Conservation (phyloP, 2,797 vertebrate species). For the Microchirus variegatus region DNA sequence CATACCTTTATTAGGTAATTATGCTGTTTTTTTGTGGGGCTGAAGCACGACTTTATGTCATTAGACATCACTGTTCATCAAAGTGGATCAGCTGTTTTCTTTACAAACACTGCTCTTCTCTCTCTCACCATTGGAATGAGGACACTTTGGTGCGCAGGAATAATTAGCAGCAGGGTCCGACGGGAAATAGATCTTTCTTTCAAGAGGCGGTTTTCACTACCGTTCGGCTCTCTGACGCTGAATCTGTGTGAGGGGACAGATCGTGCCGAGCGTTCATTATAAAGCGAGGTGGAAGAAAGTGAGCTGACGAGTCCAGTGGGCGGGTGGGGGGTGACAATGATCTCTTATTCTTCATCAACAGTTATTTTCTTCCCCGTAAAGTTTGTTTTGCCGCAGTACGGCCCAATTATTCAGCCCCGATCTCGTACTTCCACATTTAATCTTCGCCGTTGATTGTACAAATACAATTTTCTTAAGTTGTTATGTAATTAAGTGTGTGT, state of each 20-base stretch:
- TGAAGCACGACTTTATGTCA: neutral
- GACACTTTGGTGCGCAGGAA: conserved; percentile 44
- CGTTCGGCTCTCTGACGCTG: conserved; percentile 64
- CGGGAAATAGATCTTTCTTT: conserved; percentile 58
- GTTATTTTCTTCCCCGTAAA: conserved; percentile 65
- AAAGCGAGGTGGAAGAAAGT: conserved; percentile 67
- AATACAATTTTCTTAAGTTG: conserved; percentile 91
- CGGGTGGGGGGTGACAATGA: conserved; percentile 27
- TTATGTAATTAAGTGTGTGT: conserved; percentile 93
- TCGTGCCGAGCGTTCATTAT: conserved; percentile 72
- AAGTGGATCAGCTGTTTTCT: conserved; percentile 39
- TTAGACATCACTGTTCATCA: conserved; percentile 30
- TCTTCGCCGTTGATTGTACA: conserved; percentile 88
- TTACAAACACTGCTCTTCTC: conserved; percentile 28
- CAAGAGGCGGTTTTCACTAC: conserved; percentile 72
- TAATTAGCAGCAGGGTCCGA: conserved; percentile 46
- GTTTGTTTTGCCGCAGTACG: conserved; percentile 87
- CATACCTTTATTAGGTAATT: too few species aligned
- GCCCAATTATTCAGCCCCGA: conserved; percentile 82
- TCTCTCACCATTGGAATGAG: conserved; percentile 19
- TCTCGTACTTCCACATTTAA: conserved; percentile 87
- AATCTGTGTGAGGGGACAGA: conserved; percentile 47
- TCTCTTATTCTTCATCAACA: conserved; percentile 69
- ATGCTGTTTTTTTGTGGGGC: too few species aligned
- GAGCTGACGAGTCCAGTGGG: too few species aligned